Conservation (phyloP, 2,888 invertebrate genomes). For the Macroteleia sp. region DNA sequence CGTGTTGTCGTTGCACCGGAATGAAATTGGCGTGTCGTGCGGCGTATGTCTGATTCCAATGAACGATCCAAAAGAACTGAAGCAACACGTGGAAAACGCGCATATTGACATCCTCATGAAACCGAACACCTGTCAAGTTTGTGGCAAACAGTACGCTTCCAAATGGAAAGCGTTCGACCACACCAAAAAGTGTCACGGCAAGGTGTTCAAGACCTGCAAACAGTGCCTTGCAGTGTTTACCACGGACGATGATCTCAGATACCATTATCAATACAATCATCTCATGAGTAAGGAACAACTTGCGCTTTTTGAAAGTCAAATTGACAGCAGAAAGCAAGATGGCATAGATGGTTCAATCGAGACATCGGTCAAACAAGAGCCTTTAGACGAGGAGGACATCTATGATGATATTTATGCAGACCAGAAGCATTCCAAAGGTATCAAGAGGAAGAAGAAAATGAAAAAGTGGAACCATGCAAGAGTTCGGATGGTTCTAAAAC, state of each 20-base stretch:
- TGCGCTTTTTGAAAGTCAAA: slow-evolving; percentile 76
- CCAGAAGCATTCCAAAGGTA: slow-evolving; percentile 68
- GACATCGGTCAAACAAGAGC: slow-evolving; percentile 78
- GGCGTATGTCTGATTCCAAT: slow-evolving; percentile 86
- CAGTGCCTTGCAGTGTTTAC: slow-evolving; percentile 86
- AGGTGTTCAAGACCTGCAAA: slow-evolving; percentile 86
- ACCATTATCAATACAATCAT: slow-evolving; percentile 84
- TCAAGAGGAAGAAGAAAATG: slow-evolving; percentile 73
- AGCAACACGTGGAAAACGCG: slow-evolving; percentile 85
- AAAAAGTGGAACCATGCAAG: no score
- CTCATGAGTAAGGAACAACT: slow-evolving; percentile 81
- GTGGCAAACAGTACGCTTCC: slow-evolving; percentile 86
- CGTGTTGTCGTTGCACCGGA: slow-evolving; percentile 85
- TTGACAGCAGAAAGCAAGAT: slow-evolving; percentile 70
- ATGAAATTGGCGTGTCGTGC: slow-evolving; percentile 86
- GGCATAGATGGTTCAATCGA: slow-evolving; percentile 65
- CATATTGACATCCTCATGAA: slow-evolving; percentile 85
- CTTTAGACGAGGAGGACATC: slow-evolving; percentile 78
- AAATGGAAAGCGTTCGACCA: slow-evolving; percentile 87
- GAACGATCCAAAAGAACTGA: slow-evolving; percentile 85
- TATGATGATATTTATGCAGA: slow-evolving; percentile 72
- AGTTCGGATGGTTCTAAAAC: slow-evolving; percentile 57
- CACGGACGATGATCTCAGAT: slow-evolving; percentile 84
- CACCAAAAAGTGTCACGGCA: slow-evolving; percentile 86
- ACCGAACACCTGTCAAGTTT: slow-evolving; percentile 86